These are phyloP conservation scores for Neoniphon sammara DNA, from an alignment of 2,797 vertebrate genomes.

Conservation along the genomic window DNA sequence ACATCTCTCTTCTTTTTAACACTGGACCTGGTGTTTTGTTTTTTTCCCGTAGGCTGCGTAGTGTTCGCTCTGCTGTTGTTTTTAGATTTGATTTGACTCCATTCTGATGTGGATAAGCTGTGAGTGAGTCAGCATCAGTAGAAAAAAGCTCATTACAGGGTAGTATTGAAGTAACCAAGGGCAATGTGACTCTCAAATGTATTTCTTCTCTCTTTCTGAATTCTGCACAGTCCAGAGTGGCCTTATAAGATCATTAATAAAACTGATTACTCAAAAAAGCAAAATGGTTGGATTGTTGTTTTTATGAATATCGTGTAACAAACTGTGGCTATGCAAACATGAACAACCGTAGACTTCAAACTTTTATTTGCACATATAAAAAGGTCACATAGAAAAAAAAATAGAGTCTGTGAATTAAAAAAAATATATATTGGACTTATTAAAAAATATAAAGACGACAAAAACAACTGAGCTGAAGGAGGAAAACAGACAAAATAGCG, in stretches of 20 bases:
- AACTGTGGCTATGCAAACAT: too few species aligned
- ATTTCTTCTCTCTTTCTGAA: conserved; percentile 62
- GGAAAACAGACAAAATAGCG: too few species aligned
- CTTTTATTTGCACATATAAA: background rate
- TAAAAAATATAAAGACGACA: too few species aligned
- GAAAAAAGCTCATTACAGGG: conserved; percentile 43
- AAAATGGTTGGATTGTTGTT: background rate
- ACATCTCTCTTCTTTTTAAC: conserved; percentile 2
- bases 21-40: conserved; percentile 8
- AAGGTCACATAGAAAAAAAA: background rate
- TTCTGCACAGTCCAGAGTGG: conserved; percentile 82
- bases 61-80: conserved; percentile 5
- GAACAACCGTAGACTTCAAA: too few species aligned
- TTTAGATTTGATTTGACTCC: conserved; percentile 35
- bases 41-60: background rate
- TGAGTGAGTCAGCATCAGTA: conserved; percentile 12
- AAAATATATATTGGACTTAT: too few species aligned
- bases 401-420: too few species aligned
- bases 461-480: too few species aligned
- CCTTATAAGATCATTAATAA: conserved; percentile 84
- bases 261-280: conserved; percentile 66
- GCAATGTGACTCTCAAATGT: conserved; percentile 51
- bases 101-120: conserved; percentile 52
- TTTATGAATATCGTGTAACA: too few species aligned
- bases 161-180: conserved; percentile 46